phyloP scores from a whole-genome alignment of 1,140 invertebrate genomes.

The Aphaenogaster rudis region DNA sequence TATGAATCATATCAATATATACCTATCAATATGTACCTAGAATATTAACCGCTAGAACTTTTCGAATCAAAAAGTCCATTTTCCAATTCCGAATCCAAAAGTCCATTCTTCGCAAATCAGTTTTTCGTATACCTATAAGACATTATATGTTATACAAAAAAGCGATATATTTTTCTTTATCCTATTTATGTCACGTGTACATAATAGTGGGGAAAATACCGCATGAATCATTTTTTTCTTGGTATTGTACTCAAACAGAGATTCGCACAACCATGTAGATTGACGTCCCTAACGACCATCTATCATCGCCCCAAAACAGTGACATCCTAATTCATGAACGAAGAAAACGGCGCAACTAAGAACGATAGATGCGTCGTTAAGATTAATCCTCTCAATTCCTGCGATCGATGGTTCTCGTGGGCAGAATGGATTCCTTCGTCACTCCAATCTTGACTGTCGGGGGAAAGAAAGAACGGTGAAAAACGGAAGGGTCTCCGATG shows the following conservation, averaged over 20 bases:
- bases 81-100: background rate
- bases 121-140: background rate
- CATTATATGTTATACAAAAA: background rate
- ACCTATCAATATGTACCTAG: no score
- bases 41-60: background rate
- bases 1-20: background rate
- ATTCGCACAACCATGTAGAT: conserved; percentile 16
- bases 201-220: background rate
- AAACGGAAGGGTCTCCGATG: conserved; percentile 61
- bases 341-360: conserved; percentile 32
- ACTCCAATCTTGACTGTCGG: conserved; percentile 69
- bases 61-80: background rate
- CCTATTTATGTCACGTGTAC: background rate
- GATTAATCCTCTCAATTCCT: conserved; percentile 77
- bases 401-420: conserved; percentile 61
- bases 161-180: background rate
- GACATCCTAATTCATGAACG: conserved; percentile 38
- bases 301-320: conserved; percentile 63
- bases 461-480: conserved; percentile 55
- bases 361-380: conserved; percentile 72
- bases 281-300: conserved; percentile 55
- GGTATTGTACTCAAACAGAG: background rate
- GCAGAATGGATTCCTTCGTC: conserved; percentile 66
- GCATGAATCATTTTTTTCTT: background rate
- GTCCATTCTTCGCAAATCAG: background rate